phyloP scores from a whole-genome alignment of 2,113 vertebrate species.

The Pituophis catenifer region DNA sequence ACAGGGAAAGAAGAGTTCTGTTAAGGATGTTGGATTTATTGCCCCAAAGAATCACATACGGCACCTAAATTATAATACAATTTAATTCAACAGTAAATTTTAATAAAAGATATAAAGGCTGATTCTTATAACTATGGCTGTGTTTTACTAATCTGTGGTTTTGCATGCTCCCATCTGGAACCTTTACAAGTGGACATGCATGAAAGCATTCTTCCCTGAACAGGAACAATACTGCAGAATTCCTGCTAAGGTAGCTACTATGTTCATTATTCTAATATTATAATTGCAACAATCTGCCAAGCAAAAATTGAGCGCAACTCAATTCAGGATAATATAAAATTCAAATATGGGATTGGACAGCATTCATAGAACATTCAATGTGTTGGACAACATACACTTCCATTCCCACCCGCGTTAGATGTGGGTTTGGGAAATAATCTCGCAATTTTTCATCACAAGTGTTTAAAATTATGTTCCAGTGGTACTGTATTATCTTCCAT shows the following conservation, averaged over 20 bases:
- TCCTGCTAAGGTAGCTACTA: not conserved
- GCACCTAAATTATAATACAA: constrained; percentile 12
- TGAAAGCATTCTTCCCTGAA: not conserved
- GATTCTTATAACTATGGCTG: not conserved
- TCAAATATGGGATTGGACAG: not conserved
- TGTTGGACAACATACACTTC: not conserved
- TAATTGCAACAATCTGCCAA: not conserved
- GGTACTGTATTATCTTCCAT: not conserved
- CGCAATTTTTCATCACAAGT: not conserved
- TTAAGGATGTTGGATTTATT: constrained; percentile 15
- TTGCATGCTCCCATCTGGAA: not conserved
- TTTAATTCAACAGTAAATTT: constrained; percentile 47
- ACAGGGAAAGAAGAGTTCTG: not conserved
- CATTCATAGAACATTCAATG: not conserved
- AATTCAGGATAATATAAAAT: not conserved
- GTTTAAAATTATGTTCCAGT: not conserved
- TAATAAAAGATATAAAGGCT: constrained; percentile 37
- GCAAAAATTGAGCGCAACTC: not conserved
- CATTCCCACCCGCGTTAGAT: not conserved
- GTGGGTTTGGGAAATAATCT: not conserved
- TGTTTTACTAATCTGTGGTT: not conserved
- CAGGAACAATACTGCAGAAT: not conserved
- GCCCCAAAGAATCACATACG: constrained; percentile 24
- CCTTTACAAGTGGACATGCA: not conserved
- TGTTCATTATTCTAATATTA: not conserved